Evolutionary conservation across 1,140 invertebrate species (phyloP).

Genomic region (Laupala kohalensis): DNA sequence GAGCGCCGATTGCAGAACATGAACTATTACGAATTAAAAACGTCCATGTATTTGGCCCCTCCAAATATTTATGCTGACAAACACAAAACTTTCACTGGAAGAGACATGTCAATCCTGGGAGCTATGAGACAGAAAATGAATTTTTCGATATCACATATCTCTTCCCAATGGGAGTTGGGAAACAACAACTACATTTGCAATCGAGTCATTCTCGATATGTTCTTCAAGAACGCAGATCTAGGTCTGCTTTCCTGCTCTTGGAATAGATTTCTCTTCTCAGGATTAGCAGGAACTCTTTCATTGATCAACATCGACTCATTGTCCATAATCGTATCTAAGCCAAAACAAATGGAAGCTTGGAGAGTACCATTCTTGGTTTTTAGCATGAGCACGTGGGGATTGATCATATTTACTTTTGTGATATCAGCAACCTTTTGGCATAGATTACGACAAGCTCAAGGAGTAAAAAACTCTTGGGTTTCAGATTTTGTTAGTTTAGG

Average conservation of each 20-base stretch:
- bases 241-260: background rate
- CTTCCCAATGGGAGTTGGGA: too few relatives aligned
- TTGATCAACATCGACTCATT: background rate
- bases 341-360: background rate
- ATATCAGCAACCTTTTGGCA: background rate
- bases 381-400: background rate
- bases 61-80: too few relatives aligned
- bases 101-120: too few relatives aligned
- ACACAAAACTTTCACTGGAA: too few relatives aligned
- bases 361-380: background rate
- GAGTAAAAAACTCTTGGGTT: background rate
- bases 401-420: background rate
- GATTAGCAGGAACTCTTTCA: background rate
- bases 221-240: background rate
- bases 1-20: too few relatives aligned
- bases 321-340: background rate
- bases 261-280: background rate
- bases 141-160: too few relatives aligned
- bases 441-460: background rate
- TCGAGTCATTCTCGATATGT: background rate
- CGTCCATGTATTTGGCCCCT: too few relatives aligned
- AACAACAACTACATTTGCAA: too few relatives aligned
- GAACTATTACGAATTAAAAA: too few relatives aligned
- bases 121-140: too few relatives aligned
- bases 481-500: background rate